phyloP scores from a whole-genome alignment of 2,888 invertebrate species.

The Dasypolia templi region DNA sequence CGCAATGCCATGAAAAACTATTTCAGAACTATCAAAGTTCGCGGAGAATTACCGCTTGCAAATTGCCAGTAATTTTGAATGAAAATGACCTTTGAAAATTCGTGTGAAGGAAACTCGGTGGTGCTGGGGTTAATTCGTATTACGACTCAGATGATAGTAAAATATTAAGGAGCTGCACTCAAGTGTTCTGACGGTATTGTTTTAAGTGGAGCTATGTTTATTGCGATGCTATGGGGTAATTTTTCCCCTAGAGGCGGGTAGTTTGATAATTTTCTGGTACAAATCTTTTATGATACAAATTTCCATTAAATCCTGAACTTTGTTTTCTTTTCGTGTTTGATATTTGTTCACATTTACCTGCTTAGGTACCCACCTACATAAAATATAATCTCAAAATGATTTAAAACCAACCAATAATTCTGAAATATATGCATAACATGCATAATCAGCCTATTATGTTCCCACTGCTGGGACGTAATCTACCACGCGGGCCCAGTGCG shows the following conservation, averaged over 20 bases:
- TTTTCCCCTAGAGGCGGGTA: background rate
- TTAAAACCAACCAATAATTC: background rate
- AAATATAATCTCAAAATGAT: background rate
- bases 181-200: slow-evolving; percentile 31
- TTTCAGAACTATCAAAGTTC: slow-evolving; percentile 81
- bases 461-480: too few relatives aligned
- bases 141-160: slow-evolving; percentile 61
- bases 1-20: slow-evolving; percentile 79
- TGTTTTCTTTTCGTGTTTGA: background rate
- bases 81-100: slow-evolving; percentile 78
- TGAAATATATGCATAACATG: too few relatives aligned
- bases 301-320: background rate
- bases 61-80: slow-evolving; percentile 81
- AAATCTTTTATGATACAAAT: background rate
- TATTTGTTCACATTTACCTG: background rate
- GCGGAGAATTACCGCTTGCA: slow-evolving; percentile 76
- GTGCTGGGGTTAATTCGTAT: slow-evolving; percentile 66
- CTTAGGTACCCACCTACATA: too few relatives aligned
- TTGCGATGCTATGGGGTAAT: background rate
- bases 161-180: slow-evolving; percentile 45
- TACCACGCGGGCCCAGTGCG: background rate
- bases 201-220: slow-evolving; percentile 18
- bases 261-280: background rate
- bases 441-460: too few relatives aligned
- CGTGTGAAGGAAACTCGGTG: slow-evolving; percentile 73